These are phyloP conservation scores for Gopherus evgoodei DNA, from an alignment of 2,113 vertebrate genomes.

Conservation along the genomic window DNA sequence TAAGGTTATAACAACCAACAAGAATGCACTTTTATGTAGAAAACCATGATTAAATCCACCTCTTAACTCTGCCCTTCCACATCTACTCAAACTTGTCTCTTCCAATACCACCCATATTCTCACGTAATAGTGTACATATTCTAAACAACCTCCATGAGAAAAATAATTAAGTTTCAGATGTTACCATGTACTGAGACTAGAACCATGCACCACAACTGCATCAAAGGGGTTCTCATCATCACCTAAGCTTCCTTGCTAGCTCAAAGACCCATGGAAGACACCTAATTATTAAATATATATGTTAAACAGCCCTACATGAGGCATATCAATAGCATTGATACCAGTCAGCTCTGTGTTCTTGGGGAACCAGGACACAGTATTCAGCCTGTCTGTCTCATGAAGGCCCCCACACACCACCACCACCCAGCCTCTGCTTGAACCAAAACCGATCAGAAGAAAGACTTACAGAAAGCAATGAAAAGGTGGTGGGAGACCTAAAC, in stretches of 20 bases:
- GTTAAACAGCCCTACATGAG: neutral
- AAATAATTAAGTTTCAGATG: neutral
- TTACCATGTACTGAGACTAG: rapidly evolving
- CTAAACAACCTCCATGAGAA: neutral
- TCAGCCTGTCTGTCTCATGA: too few species aligned
- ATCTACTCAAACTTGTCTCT: neutral
- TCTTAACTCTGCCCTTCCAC: neutral
- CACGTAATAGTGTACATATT: neutral
- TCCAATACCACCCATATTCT: neutral
- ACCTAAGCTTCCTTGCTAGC: rapidly evolving
- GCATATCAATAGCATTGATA: too few species aligned
- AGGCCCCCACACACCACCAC: too few species aligned
- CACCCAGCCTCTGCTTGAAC: too few species aligned
- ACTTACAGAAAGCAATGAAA: too few species aligned
- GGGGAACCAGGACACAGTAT: too few species aligned
- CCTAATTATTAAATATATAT: neutral
- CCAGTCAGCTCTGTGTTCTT: too few species aligned
- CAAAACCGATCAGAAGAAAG: too few species aligned
- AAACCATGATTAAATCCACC: neutral
- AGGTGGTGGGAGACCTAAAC: too few species aligned
- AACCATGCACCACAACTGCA: rapidly evolving
- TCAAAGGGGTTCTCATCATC: neutral
- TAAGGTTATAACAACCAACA: too few species aligned
- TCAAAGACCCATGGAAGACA: neutral
- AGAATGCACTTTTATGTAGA: too few species aligned